Percentiles rank a stretch among this genome's conserved stretches.
phyloP scores from a whole-genome alignment of 2,113 vertebrate genomes.

The Polypterus senegalus region DNA sequence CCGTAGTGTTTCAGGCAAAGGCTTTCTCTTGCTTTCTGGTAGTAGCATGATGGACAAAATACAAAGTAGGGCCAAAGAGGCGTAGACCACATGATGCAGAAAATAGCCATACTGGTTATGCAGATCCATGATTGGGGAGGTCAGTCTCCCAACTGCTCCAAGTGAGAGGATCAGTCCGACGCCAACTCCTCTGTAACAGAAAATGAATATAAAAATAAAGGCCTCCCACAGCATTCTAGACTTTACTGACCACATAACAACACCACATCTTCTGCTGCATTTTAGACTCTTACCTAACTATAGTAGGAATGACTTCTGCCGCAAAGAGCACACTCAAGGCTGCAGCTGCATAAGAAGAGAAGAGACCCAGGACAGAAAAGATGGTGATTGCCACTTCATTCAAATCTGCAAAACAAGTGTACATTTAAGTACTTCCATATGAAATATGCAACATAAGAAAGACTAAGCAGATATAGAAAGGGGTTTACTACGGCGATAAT shows the following conservation, averaged over 20 bases:
- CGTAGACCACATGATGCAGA: conserved; percentile 75
- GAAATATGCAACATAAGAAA: neutral
- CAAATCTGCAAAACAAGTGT: conserved; percentile 48
- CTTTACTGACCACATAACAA: neutral
- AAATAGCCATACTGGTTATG: conserved; percentile 77
- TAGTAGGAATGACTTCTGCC: conserved; percentile 71
- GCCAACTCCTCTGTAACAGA: conserved; percentile 48
- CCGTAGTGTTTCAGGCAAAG: conserved; percentile 65
- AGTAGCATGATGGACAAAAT: conserved; percentile 79
- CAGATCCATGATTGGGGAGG: conserved; percentile 68
- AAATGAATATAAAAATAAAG: neutral
- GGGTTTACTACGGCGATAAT: no score
- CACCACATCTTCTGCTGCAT: neutral
- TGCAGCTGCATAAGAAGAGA: conserved; percentile 68
- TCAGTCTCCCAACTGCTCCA: conserved; percentile 68
- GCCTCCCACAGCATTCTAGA: neutral
- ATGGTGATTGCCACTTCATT: conserved; percentile 62
- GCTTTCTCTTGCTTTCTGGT: conserved; percentile 77
- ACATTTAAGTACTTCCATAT: neutral
- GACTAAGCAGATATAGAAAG: neutral
- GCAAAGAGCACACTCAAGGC: conserved; percentile 71
- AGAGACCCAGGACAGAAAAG: conserved; percentile 72
- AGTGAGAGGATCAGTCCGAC: conserved; percentile 60
- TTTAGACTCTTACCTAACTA: conserved; percentile 54
- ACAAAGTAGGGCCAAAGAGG: conserved; percentile 68